Base-by-base conservation (phyloP, 2,113 vertebrate genomes). In the Macrotus californicus region DNA sequence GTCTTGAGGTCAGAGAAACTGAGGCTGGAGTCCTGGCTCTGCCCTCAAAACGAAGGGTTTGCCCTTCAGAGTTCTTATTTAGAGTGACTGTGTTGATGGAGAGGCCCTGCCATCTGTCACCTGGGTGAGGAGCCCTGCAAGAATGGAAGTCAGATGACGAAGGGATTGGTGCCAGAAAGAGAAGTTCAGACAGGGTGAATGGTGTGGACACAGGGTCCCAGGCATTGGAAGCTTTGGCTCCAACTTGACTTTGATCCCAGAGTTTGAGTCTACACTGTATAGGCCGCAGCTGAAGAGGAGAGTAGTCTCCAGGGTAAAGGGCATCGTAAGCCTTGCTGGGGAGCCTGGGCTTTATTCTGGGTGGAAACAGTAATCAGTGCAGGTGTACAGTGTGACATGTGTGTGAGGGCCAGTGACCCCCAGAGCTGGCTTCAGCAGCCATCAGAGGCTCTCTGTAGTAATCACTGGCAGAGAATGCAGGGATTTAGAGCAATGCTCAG, bases 151-250 rank as follows among this genome's bases (percentile, higher is more conserved):
- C 29, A 77, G 48, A 41, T 0, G 31, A 0, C 3, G 4, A 59
- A 64, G 21, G 11, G 21, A 13, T 4, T 34, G 13, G 36, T 16
- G 13, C 19, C 24, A 0, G 31, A 16, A 61, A 80, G 52, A 85
- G 31, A 48, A 52, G 11, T 22, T 48, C 46, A 76, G 39, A 11
- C 34, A 39, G 21, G 64, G 85, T 52, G 10, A 34, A 24, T 2
- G 3, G 7, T 34, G 7, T 2, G 18, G 26, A 6, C 1, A 39
- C 3, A 56, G 31, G 22, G 18, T 14, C 4, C 2, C 34, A n/a
- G 39, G 1, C 13, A 21, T 48, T 70, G 73, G 26, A 24, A 72
- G 50, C 39, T 56, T 81, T 0, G 0, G 72, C 56, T 87, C 46
- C 9, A 39, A 13, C 9, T 39, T 77, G 52, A 73, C 26, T 59